Base-by-base conservation (phyloP, 2,888 invertebrate genomes). In the Agrotis segetum region DNA sequence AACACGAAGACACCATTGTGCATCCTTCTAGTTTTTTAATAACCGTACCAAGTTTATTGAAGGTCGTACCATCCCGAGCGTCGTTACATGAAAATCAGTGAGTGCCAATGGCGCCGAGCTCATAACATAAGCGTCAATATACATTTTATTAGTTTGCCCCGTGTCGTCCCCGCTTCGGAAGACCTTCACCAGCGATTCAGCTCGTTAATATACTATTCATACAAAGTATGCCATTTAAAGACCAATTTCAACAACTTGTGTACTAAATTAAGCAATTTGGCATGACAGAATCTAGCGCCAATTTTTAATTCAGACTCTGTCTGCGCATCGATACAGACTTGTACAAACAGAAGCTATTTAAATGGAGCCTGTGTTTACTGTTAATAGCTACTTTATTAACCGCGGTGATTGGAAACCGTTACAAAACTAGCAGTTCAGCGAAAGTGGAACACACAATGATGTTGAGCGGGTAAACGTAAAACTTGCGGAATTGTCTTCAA, bases 131-230 rank as follows among this genome's bases (percentile, higher is more conserved):
- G 79, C 75, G 73, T 67, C 86, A 86, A 88, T 87, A 88, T 87
- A 87, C 79, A 87, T 88, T 90, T 90, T 89, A 92, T 92, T 89
- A 82, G 85, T 87, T 87, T 85, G 87, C 79, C 81, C 84, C 85
- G 63, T 75, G 85, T 86, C 85, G 87, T 83, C 86, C 85, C 81
- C 76, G 77, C 73, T 63, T 69, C 78, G 47, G 77, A 85, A 91
- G 91, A 85, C 91, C 93, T 92, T 92, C 91, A 77, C 69, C 71
- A 80, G 74, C 86, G 83, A 90, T 92, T 91, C 83, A 89, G 89
- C 90, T 92, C 81, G 90, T 91, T 91, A 89, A 88, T 87, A 87
- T 83, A 80, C 83, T 81, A 69, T 81, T 62, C 84, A 52, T 67
- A 78, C 71, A 75, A 74, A 71, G 67, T 70, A 81, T 80, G 83